Evolutionary conservation across 2,888 invertebrate genomes (phyloP), one percentile per base, ranked within the genome.

Genomic region (Papilio protenor): DNA sequence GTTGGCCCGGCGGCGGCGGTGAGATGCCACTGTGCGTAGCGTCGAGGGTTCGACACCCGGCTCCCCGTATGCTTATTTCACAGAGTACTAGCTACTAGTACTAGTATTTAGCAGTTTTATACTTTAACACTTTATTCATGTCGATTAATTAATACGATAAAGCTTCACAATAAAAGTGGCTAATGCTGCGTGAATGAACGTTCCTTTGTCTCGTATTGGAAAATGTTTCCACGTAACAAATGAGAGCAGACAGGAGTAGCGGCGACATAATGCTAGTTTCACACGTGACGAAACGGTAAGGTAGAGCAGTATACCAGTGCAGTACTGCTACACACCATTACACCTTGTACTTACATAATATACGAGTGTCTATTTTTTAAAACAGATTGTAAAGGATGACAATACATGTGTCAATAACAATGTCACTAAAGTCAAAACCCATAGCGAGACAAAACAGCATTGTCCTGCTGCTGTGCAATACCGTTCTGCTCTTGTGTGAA

Each of bases 171-270:
- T 64, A 64, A 33, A 64, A 33, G 33, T 33, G 14, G 33, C 33
- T 64, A 64, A 33, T 64, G 1, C 64, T 18, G 33, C 16, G 8
- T 18, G 33, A 64, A 18, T 64, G 64, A 33, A 27, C 33, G 16
- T 64, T 27, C 64, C 21, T 64, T 64, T 64, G 64, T 64, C 33
- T 64, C 10, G 33, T 64, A 64, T 33, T 16, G 64, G 33, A 64
- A 11, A 33, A 33, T 23, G 27, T 64, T 33, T 64, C 64, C 64
- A 33, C 33, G 18, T 16, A 64, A 64, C 64, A 64, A 64, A 64
- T 33, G 33, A 33, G 21, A 59, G 21, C 57, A 23, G 12, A 12
- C 21, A 11, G 21, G 3, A 18, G 52, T 52, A 52, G 16, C 12
- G 59, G 33, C 40, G 40, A 40, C 10, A 18, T 49, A 12, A 14